phyloP scores from a whole-genome alignment of 2,113 vertebrate species.

The Chionodraco myersi region DNA sequence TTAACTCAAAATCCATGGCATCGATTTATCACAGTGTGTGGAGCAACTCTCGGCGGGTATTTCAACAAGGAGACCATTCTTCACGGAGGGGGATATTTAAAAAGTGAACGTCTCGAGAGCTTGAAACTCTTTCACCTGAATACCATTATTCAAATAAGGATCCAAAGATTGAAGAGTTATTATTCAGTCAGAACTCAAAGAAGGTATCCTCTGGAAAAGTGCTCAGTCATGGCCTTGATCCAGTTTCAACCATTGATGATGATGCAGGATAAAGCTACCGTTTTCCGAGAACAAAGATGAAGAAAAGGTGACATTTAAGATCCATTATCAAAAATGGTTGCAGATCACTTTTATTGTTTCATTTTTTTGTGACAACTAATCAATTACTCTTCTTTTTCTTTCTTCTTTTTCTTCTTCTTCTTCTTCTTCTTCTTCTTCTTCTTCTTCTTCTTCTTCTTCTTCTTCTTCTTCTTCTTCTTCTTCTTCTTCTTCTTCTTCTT shows the following conservation, averaged over 20 bases:
- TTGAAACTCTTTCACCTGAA: constrained; percentile 33
- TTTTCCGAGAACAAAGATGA: too few relatives aligned
- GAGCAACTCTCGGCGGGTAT: constrained; percentile 13
- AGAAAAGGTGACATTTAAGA: too few relatives aligned
- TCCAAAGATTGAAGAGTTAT: not conserved
- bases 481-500: too few relatives aligned
- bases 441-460: too few relatives aligned
- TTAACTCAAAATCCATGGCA: constrained; percentile 42
- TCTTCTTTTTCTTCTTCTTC: too few relatives aligned
- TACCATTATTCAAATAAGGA: constrained; percentile 22
- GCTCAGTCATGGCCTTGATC: not conserved
- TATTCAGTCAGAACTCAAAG: not conserved
- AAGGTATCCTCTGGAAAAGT: not conserved
- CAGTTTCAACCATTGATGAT: not conserved
- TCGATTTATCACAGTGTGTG: constrained; percentile 33
- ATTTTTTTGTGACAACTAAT: too few relatives aligned
- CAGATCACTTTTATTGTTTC: too few relatives aligned
- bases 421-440: too few relatives aligned
- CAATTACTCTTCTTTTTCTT: too few relatives aligned
- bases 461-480: too few relatives aligned
- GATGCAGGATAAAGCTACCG: not conserved
- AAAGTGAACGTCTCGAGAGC: constrained; percentile 13
- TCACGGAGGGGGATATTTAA: constrained; percentile 19
- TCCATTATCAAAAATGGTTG: too few relatives aligned
- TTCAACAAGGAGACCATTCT: constrained; percentile 39